phyloP scores from a whole-genome alignment of 2,797 vertebrate species.

The Carduelis carduelis region DNA sequence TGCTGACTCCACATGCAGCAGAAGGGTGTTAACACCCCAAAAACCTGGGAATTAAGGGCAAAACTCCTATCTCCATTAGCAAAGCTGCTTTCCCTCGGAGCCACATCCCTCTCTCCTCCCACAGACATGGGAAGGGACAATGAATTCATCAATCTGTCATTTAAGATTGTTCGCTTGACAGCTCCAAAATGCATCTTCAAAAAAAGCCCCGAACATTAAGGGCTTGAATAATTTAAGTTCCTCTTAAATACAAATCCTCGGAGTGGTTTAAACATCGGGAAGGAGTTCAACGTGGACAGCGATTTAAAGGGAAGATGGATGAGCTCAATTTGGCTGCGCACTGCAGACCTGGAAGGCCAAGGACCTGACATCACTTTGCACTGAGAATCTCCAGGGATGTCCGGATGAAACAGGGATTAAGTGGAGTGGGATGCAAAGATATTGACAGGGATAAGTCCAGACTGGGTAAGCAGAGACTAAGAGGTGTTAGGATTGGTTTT shows the following conservation, averaged over 20 bases:
- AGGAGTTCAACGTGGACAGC: constrained; percentile 61
- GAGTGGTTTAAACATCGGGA: constrained; percentile 71
- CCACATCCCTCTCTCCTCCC: background rate
- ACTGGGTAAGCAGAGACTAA: background rate
- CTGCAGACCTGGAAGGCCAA: background rate
- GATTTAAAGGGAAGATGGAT: constrained; percentile 31
- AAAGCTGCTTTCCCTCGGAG: background rate
- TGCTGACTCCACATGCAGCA: background rate
- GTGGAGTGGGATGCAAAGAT: background rate
- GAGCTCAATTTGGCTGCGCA: constrained; percentile 31
- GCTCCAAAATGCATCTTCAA: constrained; percentile 66
- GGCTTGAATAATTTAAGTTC: constrained; percentile 69
- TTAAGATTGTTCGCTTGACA: constrained; percentile 57
- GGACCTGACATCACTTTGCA: constrained; percentile 46
- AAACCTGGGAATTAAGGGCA: background rate
- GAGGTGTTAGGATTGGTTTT: background rate
- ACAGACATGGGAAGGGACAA: background rate
- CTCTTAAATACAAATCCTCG: constrained; percentile 73
- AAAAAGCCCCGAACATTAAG: constrained; percentile 58
- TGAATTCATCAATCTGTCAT: constrained; percentile 64
- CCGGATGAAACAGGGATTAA: background rate
- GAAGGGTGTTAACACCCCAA: background rate
- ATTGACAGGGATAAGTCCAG: background rate
- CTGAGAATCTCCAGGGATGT: background rate
- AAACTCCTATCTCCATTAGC: background rate